Evolutionary conservation across 2,797 vertebrate genomes (phyloP).

Genomic region (Gambelia wislizenii): DNA sequence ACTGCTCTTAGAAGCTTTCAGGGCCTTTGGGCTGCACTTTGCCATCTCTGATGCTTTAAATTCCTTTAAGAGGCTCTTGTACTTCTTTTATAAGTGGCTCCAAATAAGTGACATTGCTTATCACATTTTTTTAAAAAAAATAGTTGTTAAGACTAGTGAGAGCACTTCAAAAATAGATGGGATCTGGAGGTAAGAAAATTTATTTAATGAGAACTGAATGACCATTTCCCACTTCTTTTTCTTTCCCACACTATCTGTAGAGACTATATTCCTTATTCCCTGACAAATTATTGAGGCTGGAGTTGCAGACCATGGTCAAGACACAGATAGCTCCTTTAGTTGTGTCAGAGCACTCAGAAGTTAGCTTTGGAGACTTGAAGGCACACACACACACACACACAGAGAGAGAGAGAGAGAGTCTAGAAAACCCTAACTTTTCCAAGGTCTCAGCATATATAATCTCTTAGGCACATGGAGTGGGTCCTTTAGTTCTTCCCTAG

Average conservation of each 20-base stretch:
- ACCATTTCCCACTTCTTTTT: background rate
- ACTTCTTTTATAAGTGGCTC: background rate
- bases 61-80: background rate
- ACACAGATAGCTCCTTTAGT: background rate
- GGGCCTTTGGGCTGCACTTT: too few relatives aligned
- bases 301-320: background rate
- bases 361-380: too few relatives aligned
- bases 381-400: too few relatives aligned
- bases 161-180: background rate
- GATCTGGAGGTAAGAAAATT: background rate
- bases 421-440: too few relatives aligned
- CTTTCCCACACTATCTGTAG: background rate
- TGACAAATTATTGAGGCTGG: background rate
- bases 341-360: too few relatives aligned
- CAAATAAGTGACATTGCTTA: conserved; percentile 31
- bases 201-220: background rate
- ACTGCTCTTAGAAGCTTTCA: too few relatives aligned
- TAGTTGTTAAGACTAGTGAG: conserved; percentile 22
- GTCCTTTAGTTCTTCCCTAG: too few relatives aligned
- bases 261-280: background rate
- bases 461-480: too few relatives aligned
- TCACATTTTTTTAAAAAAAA: conserved; percentile 33
- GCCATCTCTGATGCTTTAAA: background rate
- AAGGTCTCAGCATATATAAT: too few relatives aligned
- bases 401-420: too few relatives aligned